A percentile compares a stretch with the other conserved stretches of the same genome.
Conservation (phyloP, 2,888 invertebrate species). For the Polia nebulosa region DNA sequence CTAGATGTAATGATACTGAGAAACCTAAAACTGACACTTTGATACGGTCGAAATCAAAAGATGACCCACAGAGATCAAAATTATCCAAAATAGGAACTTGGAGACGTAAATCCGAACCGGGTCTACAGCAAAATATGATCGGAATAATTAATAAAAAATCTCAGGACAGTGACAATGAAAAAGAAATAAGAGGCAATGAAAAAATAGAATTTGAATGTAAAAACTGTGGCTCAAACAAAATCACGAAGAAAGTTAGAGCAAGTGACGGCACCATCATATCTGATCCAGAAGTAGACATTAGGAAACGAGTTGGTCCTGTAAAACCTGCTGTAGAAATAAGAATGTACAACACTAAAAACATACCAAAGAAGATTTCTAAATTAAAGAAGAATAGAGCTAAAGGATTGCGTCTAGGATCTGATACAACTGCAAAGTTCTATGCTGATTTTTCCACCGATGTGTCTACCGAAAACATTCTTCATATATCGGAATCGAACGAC, state of each 20-base stretch:
- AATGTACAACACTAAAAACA: conserved; percentile 93
- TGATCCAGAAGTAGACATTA: conserved; percentile 82
- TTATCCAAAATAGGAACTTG: conserved; percentile 92
- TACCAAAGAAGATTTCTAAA: conserved; percentile 94
- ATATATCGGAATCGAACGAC: conserved; percentile 93
- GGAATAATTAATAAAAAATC: conserved; percentile 80
- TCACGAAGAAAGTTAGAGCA: conserved; percentile 78
- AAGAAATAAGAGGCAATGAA: conserved; percentile 81
- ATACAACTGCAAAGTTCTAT: conserved; percentile 93
- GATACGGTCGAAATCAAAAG: conserved; percentile 86
- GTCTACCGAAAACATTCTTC: conserved; percentile 91
- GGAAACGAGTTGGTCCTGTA: conserved; percentile 69
- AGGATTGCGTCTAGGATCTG: conserved; percentile 85
- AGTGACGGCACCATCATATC: conserved; percentile 80
- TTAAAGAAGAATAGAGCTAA: conserved; percentile 93
- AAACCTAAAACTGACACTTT: conserved; percentile 84
- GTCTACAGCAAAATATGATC: conserved; percentile 87
- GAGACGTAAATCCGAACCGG: conserved; percentile 94
- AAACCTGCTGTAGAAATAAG: conserved; percentile 89
- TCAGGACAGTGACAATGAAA: conserved; percentile 83
- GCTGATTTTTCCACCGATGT: conserved; percentile 92
- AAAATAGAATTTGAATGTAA: conserved; percentile 88
- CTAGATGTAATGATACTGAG: conserved; percentile 82
- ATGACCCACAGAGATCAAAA: conserved; percentile 88
- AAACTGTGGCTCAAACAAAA: conserved; percentile 87